A percentile compares a stretch with the other conserved stretches of the same genome.
These are phyloP conservation scores for Entomobrya proxima DNA, from an alignment of 2,888 invertebrate species.

Conservation along the genomic window DNA sequence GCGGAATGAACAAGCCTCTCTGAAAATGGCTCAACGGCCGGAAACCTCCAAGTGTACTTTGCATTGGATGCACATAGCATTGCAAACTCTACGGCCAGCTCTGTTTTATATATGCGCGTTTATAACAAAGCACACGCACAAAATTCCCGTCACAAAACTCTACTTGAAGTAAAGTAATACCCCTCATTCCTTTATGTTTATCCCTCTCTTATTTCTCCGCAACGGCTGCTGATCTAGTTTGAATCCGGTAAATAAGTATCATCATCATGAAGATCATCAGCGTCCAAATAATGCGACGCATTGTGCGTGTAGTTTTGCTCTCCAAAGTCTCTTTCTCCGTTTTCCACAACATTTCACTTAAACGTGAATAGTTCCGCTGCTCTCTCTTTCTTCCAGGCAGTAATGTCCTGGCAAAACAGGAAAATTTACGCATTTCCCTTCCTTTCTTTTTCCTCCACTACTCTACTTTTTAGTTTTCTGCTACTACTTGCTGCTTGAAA, in stretches of 20 bases:
- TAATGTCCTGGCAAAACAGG: too few species aligned
- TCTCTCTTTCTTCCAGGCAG: too few species aligned
- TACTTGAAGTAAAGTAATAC: not conserved
- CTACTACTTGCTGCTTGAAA: not conserved
- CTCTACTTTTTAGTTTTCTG: too few species aligned
- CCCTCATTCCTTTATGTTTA: not conserved
- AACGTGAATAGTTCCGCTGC: constrained; percentile 34
- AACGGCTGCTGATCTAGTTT: not conserved
- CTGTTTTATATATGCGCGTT: not conserved
- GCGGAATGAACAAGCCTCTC: not conserved
- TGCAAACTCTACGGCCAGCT: too few species aligned
- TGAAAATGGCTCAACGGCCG: not conserved
- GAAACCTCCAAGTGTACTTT: too few species aligned
- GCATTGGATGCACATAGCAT: too few species aligned
- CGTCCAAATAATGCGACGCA: not conserved
- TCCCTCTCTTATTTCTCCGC: not conserved
- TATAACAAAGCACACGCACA: not conserved
- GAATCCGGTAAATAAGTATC: constrained; percentile 22
- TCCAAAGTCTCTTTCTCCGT: not conserved
- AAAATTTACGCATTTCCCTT: constrained; percentile 39
- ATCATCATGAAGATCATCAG: not conserved
- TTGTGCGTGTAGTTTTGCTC: not conserved
- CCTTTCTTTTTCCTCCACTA: not conserved
- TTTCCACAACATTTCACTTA: constrained; percentile 58
- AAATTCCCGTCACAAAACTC: not conserved